These are phyloP conservation scores for Orthonevra nobilis DNA, from an alignment of 2,888 invertebrate genomes.

Conservation along the genomic window DNA sequence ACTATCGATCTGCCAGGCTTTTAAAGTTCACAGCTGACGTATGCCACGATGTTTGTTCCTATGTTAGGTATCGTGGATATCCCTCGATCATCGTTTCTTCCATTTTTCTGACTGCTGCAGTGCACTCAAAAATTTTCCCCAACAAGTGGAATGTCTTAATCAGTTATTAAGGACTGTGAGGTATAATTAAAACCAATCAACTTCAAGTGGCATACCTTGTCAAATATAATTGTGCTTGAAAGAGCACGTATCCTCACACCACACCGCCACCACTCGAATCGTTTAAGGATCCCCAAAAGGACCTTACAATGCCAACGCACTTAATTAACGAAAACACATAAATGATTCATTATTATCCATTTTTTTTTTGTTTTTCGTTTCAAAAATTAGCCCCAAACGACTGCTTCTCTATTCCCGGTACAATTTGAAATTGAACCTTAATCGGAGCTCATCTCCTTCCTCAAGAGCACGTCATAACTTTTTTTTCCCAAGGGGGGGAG, in stretches of 20 bases:
- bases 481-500: constrained; percentile 8
- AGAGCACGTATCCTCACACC: not conserved
- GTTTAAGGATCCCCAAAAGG: not conserved
- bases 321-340: constrained; percentile 24
- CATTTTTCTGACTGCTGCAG: no score
- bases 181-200: constrained; percentile 31
- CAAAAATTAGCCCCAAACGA: constrained; percentile 50
- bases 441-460: not conserved
- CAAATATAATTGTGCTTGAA: constrained; percentile 16
- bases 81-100: no score
- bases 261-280: not conserved
- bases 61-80: no score
- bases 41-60: no score
- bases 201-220: constrained; percentile 5
- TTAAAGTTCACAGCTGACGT: no score
- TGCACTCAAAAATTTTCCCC: no score
- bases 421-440: constrained; percentile 25
- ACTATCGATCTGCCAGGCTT: no score
- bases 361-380: no score
- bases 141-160: no score
- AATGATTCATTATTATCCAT: no score
- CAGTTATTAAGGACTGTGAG: no score
- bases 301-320: not conserved
- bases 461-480: constrained; percentile 28
- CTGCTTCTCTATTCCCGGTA: not conserved